phyloP scores from a whole-genome alignment of 2,113 vertebrate genomes.

The Entosphenus tridentatus region DNA sequence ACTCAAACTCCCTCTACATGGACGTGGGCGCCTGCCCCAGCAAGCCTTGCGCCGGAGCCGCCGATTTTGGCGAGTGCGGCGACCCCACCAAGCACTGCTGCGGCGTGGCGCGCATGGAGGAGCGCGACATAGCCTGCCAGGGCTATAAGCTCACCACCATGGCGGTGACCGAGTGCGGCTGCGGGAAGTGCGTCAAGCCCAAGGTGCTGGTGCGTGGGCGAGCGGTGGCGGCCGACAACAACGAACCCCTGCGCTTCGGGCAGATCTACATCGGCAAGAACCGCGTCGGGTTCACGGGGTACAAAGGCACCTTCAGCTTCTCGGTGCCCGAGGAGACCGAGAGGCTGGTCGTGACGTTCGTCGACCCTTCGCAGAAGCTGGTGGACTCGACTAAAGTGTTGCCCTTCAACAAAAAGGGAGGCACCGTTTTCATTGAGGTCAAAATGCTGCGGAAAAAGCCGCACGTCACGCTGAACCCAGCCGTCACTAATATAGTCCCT shows the following conservation, averaged over 20 bases:
- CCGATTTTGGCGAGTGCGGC: constrained; percentile 29
- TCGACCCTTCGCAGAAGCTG: constrained; percentile 39
- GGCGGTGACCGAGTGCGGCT: constrained; percentile 47
- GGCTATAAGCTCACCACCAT: constrained; percentile 41
- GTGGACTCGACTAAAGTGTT: constrained; percentile 59
- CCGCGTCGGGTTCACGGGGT: constrained; percentile 53
- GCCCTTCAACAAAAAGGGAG: constrained; percentile 52
- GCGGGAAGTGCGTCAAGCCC: constrained; percentile 41
- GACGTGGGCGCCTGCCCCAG: constrained; percentile 49
- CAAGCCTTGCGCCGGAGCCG: constrained; percentile 28
- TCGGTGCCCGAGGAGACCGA: constrained; percentile 36
- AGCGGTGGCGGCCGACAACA: constrained; percentile 41
- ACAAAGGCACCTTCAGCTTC: constrained; percentile 65
- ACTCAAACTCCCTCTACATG: constrained; percentile 34
- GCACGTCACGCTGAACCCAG: constrained; percentile 34
- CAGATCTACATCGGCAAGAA: constrained; percentile 45
- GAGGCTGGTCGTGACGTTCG: constrained; percentile 54
- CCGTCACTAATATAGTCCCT: constrained; percentile 30
- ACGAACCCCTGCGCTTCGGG: constrained; percentile 63
- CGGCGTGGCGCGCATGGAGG: constrained; percentile 36
- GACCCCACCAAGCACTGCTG: constrained; percentile 33
- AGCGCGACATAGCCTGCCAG: constrained; percentile 31
- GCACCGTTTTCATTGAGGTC: constrained; percentile 59
- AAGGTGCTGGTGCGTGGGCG: constrained; percentile 45
- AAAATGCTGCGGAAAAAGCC: constrained; percentile 50